Evolutionary conservation across 2,797 vertebrate genomes (phyloP).

Genomic region (Delichon dasypus): DNA sequence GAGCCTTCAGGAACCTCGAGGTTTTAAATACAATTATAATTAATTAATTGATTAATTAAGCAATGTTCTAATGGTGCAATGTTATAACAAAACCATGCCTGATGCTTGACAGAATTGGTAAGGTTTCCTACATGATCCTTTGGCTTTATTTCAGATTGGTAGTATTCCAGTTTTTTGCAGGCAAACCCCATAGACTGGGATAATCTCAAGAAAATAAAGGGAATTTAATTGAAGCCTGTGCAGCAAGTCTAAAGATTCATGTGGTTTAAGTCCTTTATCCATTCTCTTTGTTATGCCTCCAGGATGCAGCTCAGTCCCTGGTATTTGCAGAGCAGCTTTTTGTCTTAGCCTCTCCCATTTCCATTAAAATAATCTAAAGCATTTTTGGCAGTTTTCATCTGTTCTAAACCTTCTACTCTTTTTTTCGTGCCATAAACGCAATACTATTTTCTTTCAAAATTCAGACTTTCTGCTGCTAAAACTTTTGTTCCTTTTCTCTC

Average conservation of each 20-base stretch:
- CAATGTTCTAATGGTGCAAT: neutral
- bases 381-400: conserved; percentile 2
- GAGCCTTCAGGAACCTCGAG: neutral
- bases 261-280: neutral
- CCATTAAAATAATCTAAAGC: conserved; percentile 12
- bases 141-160: neutral
- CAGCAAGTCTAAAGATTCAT: neutral
- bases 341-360: neutral
- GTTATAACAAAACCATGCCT: neutral
- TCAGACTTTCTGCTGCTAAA: neutral
- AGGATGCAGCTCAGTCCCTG: neutral
- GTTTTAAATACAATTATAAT: neutral
- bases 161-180: neutral
- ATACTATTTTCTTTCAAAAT: neutral
- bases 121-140: neutral
- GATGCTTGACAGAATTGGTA: neutral
- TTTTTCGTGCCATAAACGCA: neutral
- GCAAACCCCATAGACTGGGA: neutral
- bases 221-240: neutral
- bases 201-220: neutral
- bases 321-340: neutral
- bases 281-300: neutral
- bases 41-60: too few species aligned
- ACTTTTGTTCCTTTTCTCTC: neutral
- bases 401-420: neutral